Evolutionary conservation across 2,113 vertebrate species (phyloP).

Genomic region (Vicugna pacos): DNA sequence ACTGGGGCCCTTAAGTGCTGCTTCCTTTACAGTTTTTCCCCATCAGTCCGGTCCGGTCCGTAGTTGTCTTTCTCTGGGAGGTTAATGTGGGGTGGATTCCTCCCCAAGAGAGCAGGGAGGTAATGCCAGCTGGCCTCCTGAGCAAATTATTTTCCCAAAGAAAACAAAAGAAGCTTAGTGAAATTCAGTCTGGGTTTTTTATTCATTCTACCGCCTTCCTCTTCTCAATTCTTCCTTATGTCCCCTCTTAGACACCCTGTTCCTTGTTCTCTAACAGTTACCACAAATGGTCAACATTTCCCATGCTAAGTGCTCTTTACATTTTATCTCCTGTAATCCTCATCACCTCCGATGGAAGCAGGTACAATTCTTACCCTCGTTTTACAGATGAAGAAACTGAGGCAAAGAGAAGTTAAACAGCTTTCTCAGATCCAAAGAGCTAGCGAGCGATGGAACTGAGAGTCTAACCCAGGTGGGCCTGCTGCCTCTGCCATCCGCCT

Average conservation of each 20-base stretch:
- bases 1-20: neutral
- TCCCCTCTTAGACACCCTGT: neutral
- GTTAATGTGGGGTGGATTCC: neutral
- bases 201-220: neutral
- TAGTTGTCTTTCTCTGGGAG: neutral
- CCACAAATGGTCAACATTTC: neutral
- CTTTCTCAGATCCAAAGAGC: neutral
- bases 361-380: neutral
- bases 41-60: neutral
- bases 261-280: neutral
- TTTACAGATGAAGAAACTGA: neutral
- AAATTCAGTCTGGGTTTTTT: neutral
- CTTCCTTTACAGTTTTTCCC: neutral
- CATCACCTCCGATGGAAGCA: neutral
- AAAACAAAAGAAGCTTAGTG: neutral
- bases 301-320: neutral
- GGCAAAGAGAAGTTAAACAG: neutral
- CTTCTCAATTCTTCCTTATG: neutral
- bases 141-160: slow-evolving; percentile 5
- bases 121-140: neutral
- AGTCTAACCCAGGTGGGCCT: neutral
- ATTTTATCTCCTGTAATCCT: neutral
- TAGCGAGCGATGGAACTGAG: neutral
- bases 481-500: too few relatives aligned
- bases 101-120: neutral